A percentile compares a stretch with the other conserved stretches of the same genome.
phyloP scores from a whole-genome alignment of 2,888 invertebrate genomes.

The Drosophila nr. medialis region DNA sequence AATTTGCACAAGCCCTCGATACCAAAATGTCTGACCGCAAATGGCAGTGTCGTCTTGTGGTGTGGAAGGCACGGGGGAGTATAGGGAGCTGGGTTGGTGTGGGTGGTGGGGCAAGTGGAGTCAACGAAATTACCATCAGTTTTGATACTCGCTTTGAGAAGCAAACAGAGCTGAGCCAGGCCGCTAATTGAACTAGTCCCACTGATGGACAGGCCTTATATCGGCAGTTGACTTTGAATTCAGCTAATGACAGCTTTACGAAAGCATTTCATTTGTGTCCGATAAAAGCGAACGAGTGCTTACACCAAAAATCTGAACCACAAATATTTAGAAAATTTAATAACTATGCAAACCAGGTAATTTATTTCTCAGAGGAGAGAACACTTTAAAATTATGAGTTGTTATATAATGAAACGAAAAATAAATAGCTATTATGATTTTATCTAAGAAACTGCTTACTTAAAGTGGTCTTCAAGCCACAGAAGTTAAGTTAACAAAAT shows the following conservation, averaged over 20 bases:
- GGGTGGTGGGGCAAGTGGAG: conserved; percentile 2
- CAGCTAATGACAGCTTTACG: conserved; percentile 17
- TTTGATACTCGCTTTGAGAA: conserved; percentile 46
- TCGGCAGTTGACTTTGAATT: conserved; percentile 16
- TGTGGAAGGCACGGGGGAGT: conserved; percentile 13
- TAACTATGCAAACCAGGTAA: background rate
- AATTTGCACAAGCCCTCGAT: conserved; percentile 36
- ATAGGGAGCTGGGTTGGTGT: conserved; percentile 5
- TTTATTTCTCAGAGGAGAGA: background rate
- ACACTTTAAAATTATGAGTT: fast-evolving
- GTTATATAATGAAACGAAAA: too few relatives aligned
- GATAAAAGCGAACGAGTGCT: background rate
- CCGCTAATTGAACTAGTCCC: conserved; percentile 48
- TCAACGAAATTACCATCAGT: conserved; percentile 42
- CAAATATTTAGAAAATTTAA: background rate
- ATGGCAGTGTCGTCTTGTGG: conserved; percentile 49
- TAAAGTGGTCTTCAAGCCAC: background rate
- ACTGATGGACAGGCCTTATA: conserved; percentile 30
- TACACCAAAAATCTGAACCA: background rate
- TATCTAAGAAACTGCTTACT: background rate
- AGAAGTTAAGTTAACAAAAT: background rate
- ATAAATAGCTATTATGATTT: background rate
- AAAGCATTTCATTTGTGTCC: conserved; percentile 9
- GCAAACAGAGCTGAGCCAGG: conserved; percentile 23
- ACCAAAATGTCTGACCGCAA: conserved; percentile 57